A percentile compares a stretch with the other conserved stretches of the same genome.
Conservation (phyloP, 2,797 vertebrate species). For the Semotilus atromaculatus region DNA sequence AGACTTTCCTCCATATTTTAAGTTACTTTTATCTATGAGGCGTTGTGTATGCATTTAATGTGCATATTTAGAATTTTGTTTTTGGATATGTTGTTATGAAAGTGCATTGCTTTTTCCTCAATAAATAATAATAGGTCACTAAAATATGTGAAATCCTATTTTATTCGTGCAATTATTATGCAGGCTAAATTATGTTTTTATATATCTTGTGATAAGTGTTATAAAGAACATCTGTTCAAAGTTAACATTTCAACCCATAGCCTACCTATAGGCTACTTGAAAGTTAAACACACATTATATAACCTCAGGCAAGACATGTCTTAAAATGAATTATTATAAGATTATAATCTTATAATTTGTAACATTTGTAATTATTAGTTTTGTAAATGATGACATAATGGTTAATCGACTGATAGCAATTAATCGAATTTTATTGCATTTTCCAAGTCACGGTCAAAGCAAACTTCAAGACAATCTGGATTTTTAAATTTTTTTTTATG, state of each 20-base stretch:
- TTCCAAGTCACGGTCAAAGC: conserved; percentile 25
- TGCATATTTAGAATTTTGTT: background rate
- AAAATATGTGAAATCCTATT: background rate
- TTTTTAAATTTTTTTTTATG: too few species aligned
- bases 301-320: background rate
- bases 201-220: background rate
- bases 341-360: too few species aligned
- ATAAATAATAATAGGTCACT: background rate
- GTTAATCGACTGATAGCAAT: background rate
- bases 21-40: background rate
- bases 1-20: conserved; percentile 16
- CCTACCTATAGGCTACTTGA: too few species aligned
- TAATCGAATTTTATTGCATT: background rate
- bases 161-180: background rate
- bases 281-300: background rate
- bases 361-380: background rate
- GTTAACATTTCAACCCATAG: background rate
- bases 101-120: background rate
- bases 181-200: background rate
- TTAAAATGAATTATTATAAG: background rate
- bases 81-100: background rate
- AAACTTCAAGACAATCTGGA: background rate
- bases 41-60: background rate
- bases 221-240: background rate
- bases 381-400: background rate